Percentiles rank a stretch among this genome's conserved stretches.
Conservation (phyloP, 2,888 invertebrate species). For the Blera fallax region DNA sequence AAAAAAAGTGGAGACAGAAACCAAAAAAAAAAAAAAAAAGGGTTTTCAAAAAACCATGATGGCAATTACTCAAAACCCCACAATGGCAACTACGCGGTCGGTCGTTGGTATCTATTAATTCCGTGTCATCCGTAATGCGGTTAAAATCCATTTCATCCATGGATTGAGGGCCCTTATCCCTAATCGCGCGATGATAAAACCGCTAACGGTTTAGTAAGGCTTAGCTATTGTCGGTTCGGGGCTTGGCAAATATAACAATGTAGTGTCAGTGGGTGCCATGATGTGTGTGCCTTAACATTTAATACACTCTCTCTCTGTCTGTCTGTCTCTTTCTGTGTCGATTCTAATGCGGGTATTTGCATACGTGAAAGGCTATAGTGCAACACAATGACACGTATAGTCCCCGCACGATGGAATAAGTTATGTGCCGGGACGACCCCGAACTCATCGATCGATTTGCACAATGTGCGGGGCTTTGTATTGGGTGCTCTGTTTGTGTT, state of each 20-base stretch:
- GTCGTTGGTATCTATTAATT: slow-evolving; percentile 41
- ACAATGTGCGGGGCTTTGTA: neutral
- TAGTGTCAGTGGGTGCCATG: too few relatives aligned
- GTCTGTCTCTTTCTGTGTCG: too few relatives aligned
- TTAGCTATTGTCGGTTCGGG: neutral
- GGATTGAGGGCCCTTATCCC: slow-evolving; percentile 48
- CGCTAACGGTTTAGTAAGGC: slow-evolving; percentile 38
- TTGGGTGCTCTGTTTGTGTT: neutral
- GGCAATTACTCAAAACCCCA: slow-evolving; percentile 49
- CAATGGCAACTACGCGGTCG: slow-evolving; percentile 15
- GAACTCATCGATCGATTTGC: slow-evolving; percentile 30
- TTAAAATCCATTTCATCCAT: slow-evolving; percentile 57
- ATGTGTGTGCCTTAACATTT: slow-evolving; percentile 30
- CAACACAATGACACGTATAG: neutral
- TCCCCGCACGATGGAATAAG: neutral
- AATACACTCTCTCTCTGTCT: neutral
- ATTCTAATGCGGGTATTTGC: slow-evolving; percentile 28
- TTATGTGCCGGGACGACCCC: slow-evolving; percentile 18
- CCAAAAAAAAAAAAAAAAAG: neutral
- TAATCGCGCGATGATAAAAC: slow-evolving; percentile 40
- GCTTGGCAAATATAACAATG: too few relatives aligned
- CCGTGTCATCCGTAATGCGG: slow-evolving; percentile 61
- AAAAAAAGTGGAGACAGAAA: neutral
- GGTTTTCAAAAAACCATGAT: neutral
- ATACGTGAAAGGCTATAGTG: neutral